Evolutionary conservation across 37 sponge, comb jelly and placozoan genomes (phyloP).

Genomic region (Hexactinellida sp.): DNA sequence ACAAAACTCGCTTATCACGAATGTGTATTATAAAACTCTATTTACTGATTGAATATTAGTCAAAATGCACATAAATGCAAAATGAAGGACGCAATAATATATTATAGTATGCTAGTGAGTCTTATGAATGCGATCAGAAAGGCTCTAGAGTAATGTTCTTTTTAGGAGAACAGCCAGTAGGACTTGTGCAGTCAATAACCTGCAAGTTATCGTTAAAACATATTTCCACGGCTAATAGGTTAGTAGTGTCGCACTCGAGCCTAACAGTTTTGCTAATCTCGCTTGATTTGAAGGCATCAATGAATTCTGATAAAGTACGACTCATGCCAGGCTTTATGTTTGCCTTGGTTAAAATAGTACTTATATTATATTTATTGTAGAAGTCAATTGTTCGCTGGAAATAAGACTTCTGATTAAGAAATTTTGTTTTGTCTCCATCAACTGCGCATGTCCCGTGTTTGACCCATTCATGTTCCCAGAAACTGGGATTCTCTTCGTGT

Average conservation of each 20-base stretch:
- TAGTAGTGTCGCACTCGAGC: background rate
- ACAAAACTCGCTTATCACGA: no score
- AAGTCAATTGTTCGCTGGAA: background rate
- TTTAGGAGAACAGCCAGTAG: background rate
- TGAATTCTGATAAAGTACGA: background rate
- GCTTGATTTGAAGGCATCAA: background rate
- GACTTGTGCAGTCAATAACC: background rate
- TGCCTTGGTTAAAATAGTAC: background rate
- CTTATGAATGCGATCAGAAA: no score
- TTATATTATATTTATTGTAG: background rate
- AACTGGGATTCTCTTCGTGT: background rate
- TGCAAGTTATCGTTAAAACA: background rate
- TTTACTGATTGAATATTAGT: no score
- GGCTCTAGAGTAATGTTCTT: background rate
- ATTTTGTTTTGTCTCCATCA: background rate
- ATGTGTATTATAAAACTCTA: no score
- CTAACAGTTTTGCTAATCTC: background rate
- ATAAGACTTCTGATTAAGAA: conserved; percentile 8
- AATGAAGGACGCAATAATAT: no score
- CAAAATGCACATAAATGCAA: no score
- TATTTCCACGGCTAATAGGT: background rate
- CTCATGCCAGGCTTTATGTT: background rate
- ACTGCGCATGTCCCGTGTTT: background rate
- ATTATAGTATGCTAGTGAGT: no score
- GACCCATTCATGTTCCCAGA: conserved; percentile 3